A percentile compares a stretch with the other conserved stretches of the same genome.
phyloP scores from a whole-genome alignment of 23 tunicate species.

The Halocynthia aurantium region DNA sequence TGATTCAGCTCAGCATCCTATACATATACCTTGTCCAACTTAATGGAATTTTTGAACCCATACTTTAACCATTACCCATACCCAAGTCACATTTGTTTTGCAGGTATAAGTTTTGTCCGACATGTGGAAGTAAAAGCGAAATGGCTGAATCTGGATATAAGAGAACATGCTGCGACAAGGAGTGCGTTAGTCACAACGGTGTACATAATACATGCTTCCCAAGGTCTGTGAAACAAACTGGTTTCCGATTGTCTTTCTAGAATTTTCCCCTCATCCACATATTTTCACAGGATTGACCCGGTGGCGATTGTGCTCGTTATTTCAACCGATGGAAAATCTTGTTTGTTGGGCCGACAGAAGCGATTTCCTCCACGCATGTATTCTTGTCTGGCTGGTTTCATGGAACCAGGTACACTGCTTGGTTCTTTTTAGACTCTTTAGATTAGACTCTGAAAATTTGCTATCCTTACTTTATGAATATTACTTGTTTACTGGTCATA shows the following conservation, averaged over 20 bases:
- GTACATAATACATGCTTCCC: slow-evolving; percentile 86
- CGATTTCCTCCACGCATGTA: slow-evolving; percentile 76
- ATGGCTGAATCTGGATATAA: slow-evolving; percentile 87
- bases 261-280: too few relatives aligned
- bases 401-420: slow-evolving; percentile 69
- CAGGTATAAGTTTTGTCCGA: slow-evolving; percentile 71
- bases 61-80: too few relatives aligned
- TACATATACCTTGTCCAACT: too few relatives aligned
- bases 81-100: too few relatives aligned
- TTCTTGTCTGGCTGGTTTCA: slow-evolving; percentile 80
- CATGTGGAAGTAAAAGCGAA: slow-evolving; percentile 64
- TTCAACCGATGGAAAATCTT: slow-evolving; percentile 68
- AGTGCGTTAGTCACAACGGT: slow-evolving; percentile 51
- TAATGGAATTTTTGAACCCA: too few relatives aligned
- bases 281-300: slow-evolving; percentile 65
- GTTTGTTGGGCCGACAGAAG: slow-evolving; percentile 71
- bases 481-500: too few relatives aligned
- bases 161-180: slow-evolving; percentile 34
- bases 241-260: too few relatives aligned
- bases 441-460: too few relatives aligned
- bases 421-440: too few relatives aligned
- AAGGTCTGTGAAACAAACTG: slow-evolving; percentile 18
- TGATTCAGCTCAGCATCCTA: too few relatives aligned
- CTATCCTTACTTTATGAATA: too few relatives aligned
- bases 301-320: slow-evolving; percentile 66